Conservation (phyloP, 2,797 vertebrate species). For the Rhynchonycteris naso region DNA sequence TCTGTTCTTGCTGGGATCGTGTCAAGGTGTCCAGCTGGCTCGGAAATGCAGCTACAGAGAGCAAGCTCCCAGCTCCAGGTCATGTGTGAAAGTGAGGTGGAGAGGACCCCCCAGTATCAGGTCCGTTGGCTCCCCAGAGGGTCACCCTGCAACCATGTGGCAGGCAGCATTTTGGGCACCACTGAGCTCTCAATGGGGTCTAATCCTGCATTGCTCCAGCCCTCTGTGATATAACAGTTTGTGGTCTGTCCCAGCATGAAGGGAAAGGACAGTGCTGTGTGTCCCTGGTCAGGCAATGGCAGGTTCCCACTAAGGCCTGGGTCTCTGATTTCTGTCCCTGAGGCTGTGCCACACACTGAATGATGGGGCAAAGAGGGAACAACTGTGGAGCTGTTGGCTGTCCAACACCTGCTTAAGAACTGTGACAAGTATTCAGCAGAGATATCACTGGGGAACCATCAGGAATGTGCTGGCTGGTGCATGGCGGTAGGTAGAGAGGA, state of each 20-base stretch:
- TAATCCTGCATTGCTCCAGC: fast-evolving
- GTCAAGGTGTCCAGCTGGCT: background rate
- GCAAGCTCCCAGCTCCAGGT: background rate
- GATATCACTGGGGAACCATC: background rate
- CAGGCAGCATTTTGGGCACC: background rate
- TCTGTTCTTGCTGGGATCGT: slow-evolving; percentile 31
- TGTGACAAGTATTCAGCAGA: background rate
- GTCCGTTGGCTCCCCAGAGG: background rate
- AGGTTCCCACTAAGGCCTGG: background rate
- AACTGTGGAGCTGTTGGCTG: background rate
- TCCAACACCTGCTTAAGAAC: background rate
- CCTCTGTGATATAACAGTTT: background rate
- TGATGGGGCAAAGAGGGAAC: too few relatives aligned
- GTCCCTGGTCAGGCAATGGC: background rate
- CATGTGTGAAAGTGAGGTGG: background rate
- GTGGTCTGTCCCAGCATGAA: background rate
- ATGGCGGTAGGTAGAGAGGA: background rate
- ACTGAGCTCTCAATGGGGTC: background rate
- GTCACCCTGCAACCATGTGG: background rate
- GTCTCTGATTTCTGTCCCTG: background rate
- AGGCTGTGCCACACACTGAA: too few relatives aligned
- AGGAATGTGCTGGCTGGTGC: background rate
- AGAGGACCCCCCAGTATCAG: background rate
- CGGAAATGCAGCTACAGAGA: background rate
- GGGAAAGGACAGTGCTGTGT: background rate